A percentile compares a stretch with the other conserved stretches of the same genome.
phyloP scores from a whole-genome alignment of 2,888 invertebrate genomes.

The Amphipoea oculea region DNA sequence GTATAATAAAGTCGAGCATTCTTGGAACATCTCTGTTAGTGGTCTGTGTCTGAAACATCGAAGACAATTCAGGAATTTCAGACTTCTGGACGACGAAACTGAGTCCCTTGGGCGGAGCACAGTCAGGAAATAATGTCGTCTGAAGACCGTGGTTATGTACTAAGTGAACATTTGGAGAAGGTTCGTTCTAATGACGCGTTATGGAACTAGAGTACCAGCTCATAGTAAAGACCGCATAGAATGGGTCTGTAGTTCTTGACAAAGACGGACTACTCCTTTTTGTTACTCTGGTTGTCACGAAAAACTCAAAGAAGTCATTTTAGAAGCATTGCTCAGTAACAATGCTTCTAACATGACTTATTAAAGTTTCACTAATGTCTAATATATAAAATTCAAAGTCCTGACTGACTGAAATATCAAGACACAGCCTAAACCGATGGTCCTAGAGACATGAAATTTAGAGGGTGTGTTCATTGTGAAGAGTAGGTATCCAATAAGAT shows the following conservation, averaged over 20 bases:
- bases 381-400: too few species aligned
- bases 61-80: conserved; percentile 44
- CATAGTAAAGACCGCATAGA: not conserved
- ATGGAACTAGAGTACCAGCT: not conserved
- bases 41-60: conserved; percentile 41
- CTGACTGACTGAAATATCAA: too few species aligned
- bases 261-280: not conserved
- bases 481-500: too few species aligned
- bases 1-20: conserved; percentile 30
- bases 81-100: conserved; percentile 38
- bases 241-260: not conserved
- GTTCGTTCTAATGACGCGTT: not conserved
- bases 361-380: too few species aligned
- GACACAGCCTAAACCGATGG: too few species aligned
- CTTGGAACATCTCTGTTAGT: conserved; percentile 30
- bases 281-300: not conserved
- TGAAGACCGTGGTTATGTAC: conserved; percentile 11
- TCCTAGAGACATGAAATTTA: too few species aligned
- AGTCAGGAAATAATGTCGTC: conserved; percentile 10
- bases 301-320: not conserved
- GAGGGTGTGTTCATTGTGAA: too few species aligned
- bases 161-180: not conserved
- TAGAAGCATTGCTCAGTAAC: not conserved
- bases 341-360: too few species aligned
- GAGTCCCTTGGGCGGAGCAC: conserved; percentile 20